phyloP scores from a whole-genome alignment of 2,113 vertebrate species.

The Stegostoma tigrinum region DNA sequence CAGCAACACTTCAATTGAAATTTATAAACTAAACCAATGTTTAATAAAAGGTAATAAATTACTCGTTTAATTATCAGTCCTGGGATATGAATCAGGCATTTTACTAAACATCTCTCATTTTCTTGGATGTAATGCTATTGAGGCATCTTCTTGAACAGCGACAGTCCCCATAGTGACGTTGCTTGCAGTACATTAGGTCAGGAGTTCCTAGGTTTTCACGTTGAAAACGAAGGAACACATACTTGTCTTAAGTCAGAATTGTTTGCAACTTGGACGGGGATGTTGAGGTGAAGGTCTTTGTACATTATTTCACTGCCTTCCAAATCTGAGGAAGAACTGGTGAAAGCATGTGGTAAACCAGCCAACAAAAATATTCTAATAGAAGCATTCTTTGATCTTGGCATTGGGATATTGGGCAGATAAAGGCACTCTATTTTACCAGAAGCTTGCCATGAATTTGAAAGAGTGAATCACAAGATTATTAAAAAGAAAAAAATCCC shows the following conservation, averaged over 20 bases:
- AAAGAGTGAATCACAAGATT: background rate
- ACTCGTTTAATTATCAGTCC: background rate
- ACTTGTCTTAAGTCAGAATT: background rate
- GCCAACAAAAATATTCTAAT: background rate
- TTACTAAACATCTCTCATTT: background rate
- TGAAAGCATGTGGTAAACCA: background rate
- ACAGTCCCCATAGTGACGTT: too few species aligned
- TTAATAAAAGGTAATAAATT: background rate
- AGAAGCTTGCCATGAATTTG: background rate
- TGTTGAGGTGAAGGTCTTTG: background rate
- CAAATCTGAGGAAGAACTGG: background rate
- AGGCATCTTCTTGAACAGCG: too few species aligned
- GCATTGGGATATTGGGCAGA: background rate
- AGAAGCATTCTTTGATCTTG: background rate
- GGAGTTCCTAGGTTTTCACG: background rate
- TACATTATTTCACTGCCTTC: background rate
- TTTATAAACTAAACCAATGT: background rate
- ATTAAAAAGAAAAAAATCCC: background rate
- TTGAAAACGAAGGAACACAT: background rate
- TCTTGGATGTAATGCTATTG: background rate
- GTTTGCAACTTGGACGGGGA: background rate
- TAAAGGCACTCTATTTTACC: background rate
- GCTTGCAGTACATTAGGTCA: background rate
- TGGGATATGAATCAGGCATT: background rate
- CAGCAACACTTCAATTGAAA: background rate